phyloP scores from a whole-genome alignment of 2,888 invertebrate genomes.

The Clunio marinus region DNA sequence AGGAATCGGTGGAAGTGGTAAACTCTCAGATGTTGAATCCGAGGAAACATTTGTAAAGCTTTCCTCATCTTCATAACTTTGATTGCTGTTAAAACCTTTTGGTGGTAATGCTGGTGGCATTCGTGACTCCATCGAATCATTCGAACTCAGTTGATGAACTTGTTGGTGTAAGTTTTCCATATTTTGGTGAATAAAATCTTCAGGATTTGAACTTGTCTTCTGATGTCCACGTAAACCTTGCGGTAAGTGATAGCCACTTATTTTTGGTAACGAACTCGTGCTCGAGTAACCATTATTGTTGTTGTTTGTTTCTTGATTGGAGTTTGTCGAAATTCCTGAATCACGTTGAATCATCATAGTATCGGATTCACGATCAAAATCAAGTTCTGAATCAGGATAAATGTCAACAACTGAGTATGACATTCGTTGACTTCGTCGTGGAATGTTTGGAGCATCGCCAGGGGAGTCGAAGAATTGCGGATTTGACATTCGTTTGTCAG shows the following conservation, averaged over 20 bases:
- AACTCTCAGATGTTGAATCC: constrained; percentile 30
- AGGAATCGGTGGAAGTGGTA: constrained; percentile 30
- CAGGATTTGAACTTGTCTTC: constrained; percentile 39
- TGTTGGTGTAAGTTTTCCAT: too few relatives aligned
- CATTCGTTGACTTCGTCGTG: constrained; percentile 50
- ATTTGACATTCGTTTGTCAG: constrained; percentile 51
- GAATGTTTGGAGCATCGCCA: constrained; percentile 49
- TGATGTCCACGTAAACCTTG: constrained; percentile 33
- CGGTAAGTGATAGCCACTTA: constrained; percentile 45
- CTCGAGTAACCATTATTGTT: constrained; percentile 42
- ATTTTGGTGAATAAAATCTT: constrained; percentile 40
- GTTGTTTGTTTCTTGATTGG: constrained; percentile 2
- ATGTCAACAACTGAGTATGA: constrained; percentile 53
- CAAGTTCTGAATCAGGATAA: constrained; percentile 52
- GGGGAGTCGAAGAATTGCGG: constrained; percentile 42
- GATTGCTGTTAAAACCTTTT: constrained; percentile 21
- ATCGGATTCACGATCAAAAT: constrained; percentile 42
- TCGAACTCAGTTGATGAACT: neutral
- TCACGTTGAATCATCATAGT: constrained; percentile 44
- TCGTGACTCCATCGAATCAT: constrained; percentile 14
- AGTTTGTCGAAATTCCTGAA: constrained; percentile 50
- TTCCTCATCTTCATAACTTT: constrained; percentile 33
- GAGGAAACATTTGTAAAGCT: constrained; percentile 28
- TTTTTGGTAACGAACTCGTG: constrained; percentile 46
- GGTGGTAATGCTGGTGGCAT: constrained; percentile 30